Evolutionary conservation across 2,113 vertebrate genomes (phyloP).

Genomic region (Peromyscus californicus): DNA sequence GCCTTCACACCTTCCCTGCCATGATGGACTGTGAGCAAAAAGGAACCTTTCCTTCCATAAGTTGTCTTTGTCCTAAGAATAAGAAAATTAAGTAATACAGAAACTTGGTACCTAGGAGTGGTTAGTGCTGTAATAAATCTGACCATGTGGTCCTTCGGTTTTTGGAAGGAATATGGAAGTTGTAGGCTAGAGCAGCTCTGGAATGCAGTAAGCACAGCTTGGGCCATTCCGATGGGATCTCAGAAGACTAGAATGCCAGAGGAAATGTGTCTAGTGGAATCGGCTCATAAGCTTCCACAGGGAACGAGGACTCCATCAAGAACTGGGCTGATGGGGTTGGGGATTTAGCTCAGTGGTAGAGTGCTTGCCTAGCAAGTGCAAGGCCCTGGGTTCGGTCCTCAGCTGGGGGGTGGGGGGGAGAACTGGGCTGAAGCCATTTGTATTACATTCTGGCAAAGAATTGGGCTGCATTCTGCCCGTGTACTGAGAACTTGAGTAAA

Average conservation of each 20-base stretch:
- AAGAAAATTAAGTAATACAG: background rate
- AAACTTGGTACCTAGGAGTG: background rate
- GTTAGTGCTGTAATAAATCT: background rate
- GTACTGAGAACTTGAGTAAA: background rate
- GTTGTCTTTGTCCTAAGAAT: background rate
- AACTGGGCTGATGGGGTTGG: background rate
- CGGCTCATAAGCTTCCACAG: background rate
- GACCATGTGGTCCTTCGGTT: background rate
- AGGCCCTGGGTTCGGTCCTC: no score
- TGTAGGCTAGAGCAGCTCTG: background rate
- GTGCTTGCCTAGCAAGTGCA: no score
- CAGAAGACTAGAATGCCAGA: background rate
- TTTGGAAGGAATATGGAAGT: background rate
- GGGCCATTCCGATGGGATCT: background rate
- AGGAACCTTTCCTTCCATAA: background rate
- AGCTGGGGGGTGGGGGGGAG: no score
- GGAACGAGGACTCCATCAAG: background rate
- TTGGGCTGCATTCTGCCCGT: background rate
- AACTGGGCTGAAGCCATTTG: background rate
- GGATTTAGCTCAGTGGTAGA: no score
- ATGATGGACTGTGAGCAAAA: background rate
- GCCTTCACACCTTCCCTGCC: background rate
- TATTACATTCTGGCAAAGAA: background rate
- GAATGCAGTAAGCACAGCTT: background rate
- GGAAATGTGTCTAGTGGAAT: background rate